Evolutionary conservation across 2,888 invertebrate genomes (phyloP), one percentile per base, ranked within the genome.

Genomic region (Exocentrus adspersus): DNA sequence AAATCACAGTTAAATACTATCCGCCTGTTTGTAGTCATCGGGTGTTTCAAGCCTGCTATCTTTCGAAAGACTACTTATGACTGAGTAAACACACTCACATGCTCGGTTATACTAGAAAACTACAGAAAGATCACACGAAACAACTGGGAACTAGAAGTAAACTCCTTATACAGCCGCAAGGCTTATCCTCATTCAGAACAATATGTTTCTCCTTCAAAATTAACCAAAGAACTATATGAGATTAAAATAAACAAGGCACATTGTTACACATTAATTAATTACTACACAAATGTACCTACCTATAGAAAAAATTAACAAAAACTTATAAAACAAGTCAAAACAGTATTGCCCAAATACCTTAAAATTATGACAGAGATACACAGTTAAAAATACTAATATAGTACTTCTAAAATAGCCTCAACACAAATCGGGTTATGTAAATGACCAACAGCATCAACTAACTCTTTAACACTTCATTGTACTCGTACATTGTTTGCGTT

Each of bases 1-100:
- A 62, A 67, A 69, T 69, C 69, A 69, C 69, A 69, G 69, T 66
- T 68, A 66, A 69, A 69, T 66, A 62, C 64, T 68, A 63, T 63
- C 14, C 14, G 48, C 53, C 50, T 54, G 43, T 21, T 54, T 54
- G 28, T 43, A 54, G 28, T 42, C 54, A 54, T n/a, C n/a, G n/a
- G 53, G 24, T 54, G 28, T 24, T 54, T 28, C 54, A 54, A 41
- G 24, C 2, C 12, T n/a, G n/a, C 30, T n/a, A 46, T 46, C 14
- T 46, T 1, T 21, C 20, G 17, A 7, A 21, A 46, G 21, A 46
- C 9, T 21, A 46, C 20, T 20, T 21, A 24, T n/a, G n/a, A n/a
- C n/a, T n/a, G n/a, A n/a, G n/a, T n/a, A n/a, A n/a, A n/a, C n/a
- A n/a, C n/a, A n/a, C n/a, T n/a, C n/a, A n/a, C n/a, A n/a, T n/a